Base-by-base conservation (phyloP, 1,140 invertebrate genomes). In the Chymomyza costata region DNA sequence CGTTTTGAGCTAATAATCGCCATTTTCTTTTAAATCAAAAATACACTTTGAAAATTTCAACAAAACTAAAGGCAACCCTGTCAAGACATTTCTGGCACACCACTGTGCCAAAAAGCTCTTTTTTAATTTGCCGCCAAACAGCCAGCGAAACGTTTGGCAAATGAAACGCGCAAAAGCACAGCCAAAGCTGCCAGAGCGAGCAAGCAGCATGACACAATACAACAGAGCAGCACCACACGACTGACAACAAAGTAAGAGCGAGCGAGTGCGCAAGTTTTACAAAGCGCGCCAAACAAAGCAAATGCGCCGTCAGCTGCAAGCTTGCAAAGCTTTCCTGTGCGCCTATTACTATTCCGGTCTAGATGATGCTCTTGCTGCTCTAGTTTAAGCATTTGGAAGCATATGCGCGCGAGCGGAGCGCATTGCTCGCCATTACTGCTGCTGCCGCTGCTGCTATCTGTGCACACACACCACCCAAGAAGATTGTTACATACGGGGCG, bases 291-390 rank as follows among this genome's bases (percentile, higher is more conserved):
- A 28, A 28, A 40, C 32, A 45, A 57, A 50, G 13, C n/a, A n/a
- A n/a, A n/a, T 49, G 54, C 40, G 49, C 18, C 30, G 32, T 11
- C 48, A 14, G 21, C 16, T 21, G 38, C 14, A 16, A 16, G 6
- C 43, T 40, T 35, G 14, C 40, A 38, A 31, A 14, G 18, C 18
- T 28, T 2, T 10, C 14, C 65, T 83, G 82, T 15, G 39, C 41
- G 56, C 82, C 81, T 83, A 67, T 39, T 82, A 83, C 74, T 66
- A 83, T 83, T 83, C 82, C 81, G 82, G 82, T 83, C 81, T 83
- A 83, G 80, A 83, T 83, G 82, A 83, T 83, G 82, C 82, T 83
- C 69, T 74, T 30, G 37, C 58, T 83, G 81, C 82, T 83, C 74
- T 78, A 83, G 76, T 83, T 83, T 68, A 65, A 66, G 60, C 65